These are phyloP conservation scores for Phasia obesa DNA, from an alignment of 2,888 invertebrate genomes.

Conservation along the genomic window DNA sequence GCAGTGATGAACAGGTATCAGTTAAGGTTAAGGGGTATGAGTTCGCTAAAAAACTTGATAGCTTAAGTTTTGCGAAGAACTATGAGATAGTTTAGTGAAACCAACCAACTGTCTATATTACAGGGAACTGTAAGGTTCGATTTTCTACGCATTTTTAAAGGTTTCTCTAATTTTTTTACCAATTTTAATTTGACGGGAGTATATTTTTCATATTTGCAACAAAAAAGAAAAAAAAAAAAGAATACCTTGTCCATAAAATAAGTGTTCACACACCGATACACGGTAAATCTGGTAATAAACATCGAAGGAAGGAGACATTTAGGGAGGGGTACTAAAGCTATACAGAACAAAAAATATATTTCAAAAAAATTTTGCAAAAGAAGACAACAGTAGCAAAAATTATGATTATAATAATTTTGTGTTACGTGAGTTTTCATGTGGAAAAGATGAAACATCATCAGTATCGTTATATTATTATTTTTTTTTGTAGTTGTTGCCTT, in stretches of 20 bases:
- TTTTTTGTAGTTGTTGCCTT: slow-evolving; percentile 47
- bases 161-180: too few species aligned
- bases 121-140: too few species aligned
- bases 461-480: slow-evolving; percentile 55
- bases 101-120: too few species aligned
- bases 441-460: slow-evolving; percentile 74
- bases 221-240: neutral
- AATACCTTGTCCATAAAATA: slow-evolving; percentile 50
- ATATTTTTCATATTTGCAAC: neutral
- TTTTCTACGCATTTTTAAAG: too few species aligned
- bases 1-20: too few species aligned
- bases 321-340: neutral
- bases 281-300: slow-evolving; percentile 40
- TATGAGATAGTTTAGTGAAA: too few species aligned
- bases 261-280: neutral
- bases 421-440: slow-evolving; percentile 74
- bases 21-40: too few species aligned
- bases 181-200: slow-evolving; percentile 34
- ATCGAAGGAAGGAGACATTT: neutral
- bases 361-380: slow-evolving; percentile 35
- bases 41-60: too few species aligned
- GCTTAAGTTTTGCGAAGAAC: too few species aligned
- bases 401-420: slow-evolving; percentile 80
- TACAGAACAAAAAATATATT: slow-evolving; percentile 27
- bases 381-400: slow-evolving; percentile 74